These are phyloP conservation scores for Gallirallus australis DNA, from an alignment of 2,797 vertebrate species.

Conservation along the genomic window DNA sequence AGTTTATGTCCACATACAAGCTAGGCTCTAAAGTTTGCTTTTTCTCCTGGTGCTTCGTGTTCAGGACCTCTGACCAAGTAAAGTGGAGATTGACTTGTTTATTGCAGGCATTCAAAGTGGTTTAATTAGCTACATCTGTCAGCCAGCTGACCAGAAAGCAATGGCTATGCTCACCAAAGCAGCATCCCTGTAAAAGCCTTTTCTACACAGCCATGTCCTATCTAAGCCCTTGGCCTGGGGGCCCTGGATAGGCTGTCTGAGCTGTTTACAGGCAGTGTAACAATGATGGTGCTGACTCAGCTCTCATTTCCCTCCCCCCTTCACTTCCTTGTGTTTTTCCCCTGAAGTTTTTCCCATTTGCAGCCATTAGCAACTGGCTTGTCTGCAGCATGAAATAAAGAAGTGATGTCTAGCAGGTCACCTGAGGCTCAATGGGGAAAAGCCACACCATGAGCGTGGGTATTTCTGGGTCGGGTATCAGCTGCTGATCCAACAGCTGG, in stretches of 20 bases:
- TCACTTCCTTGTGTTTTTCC: constrained; percentile 42
- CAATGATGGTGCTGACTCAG: constrained; percentile 62
- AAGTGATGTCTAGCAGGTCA: constrained; percentile 44
- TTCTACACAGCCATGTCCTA: not conserved
- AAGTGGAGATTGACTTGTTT: constrained; percentile 46
- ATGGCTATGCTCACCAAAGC: not conserved
- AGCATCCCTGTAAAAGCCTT: constrained; percentile 27
- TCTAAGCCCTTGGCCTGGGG: constrained; percentile 32
- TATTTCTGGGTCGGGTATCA: not conserved
- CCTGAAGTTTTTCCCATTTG: constrained; percentile 60
- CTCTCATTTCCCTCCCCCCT: constrained; percentile 45
- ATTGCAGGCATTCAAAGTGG: constrained; percentile 36
- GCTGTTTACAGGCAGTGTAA: constrained; percentile 59
- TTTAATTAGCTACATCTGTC: constrained; percentile 62
- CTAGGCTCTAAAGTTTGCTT: not conserved
- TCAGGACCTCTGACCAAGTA: constrained; percentile 20
- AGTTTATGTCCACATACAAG: not conserved
- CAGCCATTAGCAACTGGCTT: constrained; percentile 53
- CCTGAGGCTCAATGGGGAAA: constrained; percentile 39
- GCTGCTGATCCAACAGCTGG: not conserved
- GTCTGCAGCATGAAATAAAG: constrained; percentile 9
- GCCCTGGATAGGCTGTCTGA: constrained; percentile 11
- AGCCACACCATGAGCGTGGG: not conserved
- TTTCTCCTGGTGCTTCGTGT: not conserved
- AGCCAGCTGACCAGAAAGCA: constrained; percentile 48